Evolutionary conservation across 2,797 vertebrate species (phyloP).

Genomic region (Epinephelus awoara): DNA sequence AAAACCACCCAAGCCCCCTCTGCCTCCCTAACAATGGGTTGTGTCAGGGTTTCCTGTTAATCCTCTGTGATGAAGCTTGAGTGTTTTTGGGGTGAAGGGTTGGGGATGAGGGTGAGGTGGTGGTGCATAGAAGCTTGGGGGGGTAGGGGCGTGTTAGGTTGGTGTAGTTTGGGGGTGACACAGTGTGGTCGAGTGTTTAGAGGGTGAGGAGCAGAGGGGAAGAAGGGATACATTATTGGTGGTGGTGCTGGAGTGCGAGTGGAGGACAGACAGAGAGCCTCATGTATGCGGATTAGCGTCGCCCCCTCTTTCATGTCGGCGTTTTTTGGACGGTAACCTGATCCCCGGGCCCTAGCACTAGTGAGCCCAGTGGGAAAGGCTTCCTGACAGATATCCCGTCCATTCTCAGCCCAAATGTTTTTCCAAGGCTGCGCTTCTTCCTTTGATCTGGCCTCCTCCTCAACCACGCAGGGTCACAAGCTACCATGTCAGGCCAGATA

Average conservation of each 20-base stretch:
- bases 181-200: conserved; percentile 34
- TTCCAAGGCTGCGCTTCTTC: conserved; percentile 91
- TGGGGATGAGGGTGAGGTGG: conserved; percentile 65
- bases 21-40: conserved; percentile 78
- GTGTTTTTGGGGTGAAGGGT: conserved; percentile 72
- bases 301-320: conserved; percentile 91
- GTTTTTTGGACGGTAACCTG: conserved; percentile 89
- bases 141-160: conserved; percentile 38
- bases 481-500: conserved; percentile 86
- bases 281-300: conserved; percentile 88
- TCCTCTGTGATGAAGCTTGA: conserved; percentile 82
- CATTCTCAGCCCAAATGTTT: conserved; percentile 96
- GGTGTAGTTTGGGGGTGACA: conserved; percentile 53
- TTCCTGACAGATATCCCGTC: conserved; percentile 94
- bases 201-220: conserved; percentile 41
- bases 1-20: conserved; percentile 80
- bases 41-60: conserved; percentile 84
- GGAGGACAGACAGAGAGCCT: conserved; percentile 72
- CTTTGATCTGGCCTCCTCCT: conserved; percentile 93
- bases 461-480: conserved; percentile 87
- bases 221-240: conserved; percentile 56
- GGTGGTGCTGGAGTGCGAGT: conserved; percentile 47
- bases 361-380: conserved; percentile 91
- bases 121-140: conserved; percentile 50
- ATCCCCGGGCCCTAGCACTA: conserved; percentile 82